These are phyloP conservation scores for Actinia tenebrosa DNA, from an alignment of 64 coral and sea anemone species.

Conservation along the genomic window DNA sequence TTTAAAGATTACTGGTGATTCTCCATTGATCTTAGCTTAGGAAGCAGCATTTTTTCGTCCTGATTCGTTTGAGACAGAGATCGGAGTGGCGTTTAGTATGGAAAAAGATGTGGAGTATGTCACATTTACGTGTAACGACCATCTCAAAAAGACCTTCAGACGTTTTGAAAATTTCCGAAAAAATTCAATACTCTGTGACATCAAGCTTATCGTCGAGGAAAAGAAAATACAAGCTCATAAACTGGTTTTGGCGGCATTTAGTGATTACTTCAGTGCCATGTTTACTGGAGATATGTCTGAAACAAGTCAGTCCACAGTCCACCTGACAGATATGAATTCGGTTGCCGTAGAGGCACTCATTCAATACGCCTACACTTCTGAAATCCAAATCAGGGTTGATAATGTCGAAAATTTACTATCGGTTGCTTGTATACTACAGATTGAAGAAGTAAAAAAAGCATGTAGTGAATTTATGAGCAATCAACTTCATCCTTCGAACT, in stretches of 20 bases:
- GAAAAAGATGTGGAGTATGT: constrained; percentile 63
- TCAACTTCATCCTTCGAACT: constrained; percentile 93
- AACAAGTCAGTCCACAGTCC: constrained; percentile 59
- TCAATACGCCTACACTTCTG: constrained; percentile 86
- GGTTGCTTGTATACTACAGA: constrained; percentile 88
- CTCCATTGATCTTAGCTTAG: not conserved
- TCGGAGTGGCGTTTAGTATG: constrained; percentile 30
- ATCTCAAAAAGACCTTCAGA: constrained; percentile 64
- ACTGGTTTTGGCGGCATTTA: constrained; percentile 87
- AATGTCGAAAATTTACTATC: constrained; percentile 90
- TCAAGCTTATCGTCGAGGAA: constrained; percentile 79
- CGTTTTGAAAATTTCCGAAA: constrained; percentile 84
- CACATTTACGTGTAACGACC: constrained; percentile 53
- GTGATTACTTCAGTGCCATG: constrained; percentile 99
- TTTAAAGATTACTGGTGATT: not conserved
- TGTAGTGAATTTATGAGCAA: constrained; percentile 97
- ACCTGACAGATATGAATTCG: constrained; percentile 83
- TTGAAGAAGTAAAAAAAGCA: constrained; percentile 88
- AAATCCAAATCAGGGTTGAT: constrained; percentile 89
- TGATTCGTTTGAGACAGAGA: not conserved
- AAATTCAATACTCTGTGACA: constrained; percentile 88
- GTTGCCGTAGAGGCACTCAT: constrained; percentile 78
- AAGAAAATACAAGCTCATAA: constrained; percentile 84
- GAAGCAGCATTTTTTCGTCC: not conserved
- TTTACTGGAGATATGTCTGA: constrained; percentile 93